Conservation (phyloP, 2,888 invertebrate genomes). For the Yponomeuta cagnagella region DNA sequence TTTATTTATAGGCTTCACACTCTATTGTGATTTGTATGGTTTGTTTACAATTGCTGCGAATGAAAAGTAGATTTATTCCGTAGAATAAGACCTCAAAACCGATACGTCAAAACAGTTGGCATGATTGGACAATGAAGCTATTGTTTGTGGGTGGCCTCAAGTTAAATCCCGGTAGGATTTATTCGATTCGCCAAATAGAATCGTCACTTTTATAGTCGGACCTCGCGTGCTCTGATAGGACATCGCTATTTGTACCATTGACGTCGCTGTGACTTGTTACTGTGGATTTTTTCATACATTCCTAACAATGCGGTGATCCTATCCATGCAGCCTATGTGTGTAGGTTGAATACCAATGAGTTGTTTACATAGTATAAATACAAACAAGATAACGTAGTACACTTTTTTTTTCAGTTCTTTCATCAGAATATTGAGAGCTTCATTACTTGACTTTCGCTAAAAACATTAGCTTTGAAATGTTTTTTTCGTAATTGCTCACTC, state of each 20-base stretch:
- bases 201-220: slow-evolving; percentile 40
- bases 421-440: background rate
- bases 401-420: background rate
- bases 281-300: slow-evolving; percentile 9
- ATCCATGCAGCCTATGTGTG: too few relatives aligned
- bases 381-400: too few relatives aligned
- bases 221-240: background rate
- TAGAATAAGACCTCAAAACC: slow-evolving; percentile 35
- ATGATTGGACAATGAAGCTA: slow-evolving; percentile 46
- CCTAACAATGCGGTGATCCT: background rate
- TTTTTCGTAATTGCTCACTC: background rate
- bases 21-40: slow-evolving; percentile 6
- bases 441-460: background rate
- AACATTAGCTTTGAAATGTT: background rate
- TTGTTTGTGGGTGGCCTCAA: slow-evolving; percentile 61
- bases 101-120: slow-evolving; percentile 46
- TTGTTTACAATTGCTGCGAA: background rate
- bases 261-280: slow-evolving; percentile 9
- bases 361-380: too few relatives aligned
- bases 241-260: slow-evolving; percentile 7
- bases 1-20: background rate
- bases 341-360: background rate
- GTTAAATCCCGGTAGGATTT: slow-evolving; percentile 6
- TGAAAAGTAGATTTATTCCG: slow-evolving; percentile 2
- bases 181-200: slow-evolving; percentile 37